Percentiles rank a stretch among this genome's conserved stretches.
Evolutionary conservation across 1,140 invertebrate species (phyloP).

Genomic region (Drosophila asahinai): DNA sequence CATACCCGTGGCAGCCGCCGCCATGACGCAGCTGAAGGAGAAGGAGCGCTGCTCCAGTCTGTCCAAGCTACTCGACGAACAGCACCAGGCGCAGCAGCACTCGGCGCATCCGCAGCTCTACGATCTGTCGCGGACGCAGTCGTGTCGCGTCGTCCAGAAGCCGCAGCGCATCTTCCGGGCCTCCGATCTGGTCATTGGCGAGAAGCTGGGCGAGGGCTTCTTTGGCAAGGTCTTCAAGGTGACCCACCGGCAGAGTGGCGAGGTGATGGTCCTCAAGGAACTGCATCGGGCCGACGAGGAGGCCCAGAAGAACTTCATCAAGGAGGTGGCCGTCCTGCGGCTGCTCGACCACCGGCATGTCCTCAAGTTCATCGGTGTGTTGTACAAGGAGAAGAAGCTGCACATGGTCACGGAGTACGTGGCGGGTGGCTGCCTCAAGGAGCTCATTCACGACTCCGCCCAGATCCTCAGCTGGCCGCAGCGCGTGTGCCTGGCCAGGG

Average conservation of each 20-base stretch:
- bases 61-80: constrained; percentile 92
- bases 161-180: constrained; percentile 94
- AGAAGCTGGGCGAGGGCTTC: constrained; percentile 96
- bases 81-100: constrained; percentile 73
- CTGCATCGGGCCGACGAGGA: constrained; percentile 97
- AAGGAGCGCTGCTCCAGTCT: constrained; percentile 94
- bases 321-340: constrained; percentile 96
- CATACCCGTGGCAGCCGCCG: constrained; percentile 10
- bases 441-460: constrained; percentile 88
- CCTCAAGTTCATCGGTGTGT: constrained; percentile 95
- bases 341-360: constrained; percentile 96
- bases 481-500: constrained; percentile 93
- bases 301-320: constrained; percentile 96
- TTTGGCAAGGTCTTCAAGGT: constrained; percentile 97
- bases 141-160: constrained; percentile 92
- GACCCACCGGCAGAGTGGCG: constrained; percentile 94
- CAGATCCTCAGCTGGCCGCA: constrained; percentile 91
- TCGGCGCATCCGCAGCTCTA: constrained; percentile 85
- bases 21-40: constrained; percentile 84
- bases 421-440: constrained; percentile 94
- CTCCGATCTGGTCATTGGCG: constrained; percentile 93
- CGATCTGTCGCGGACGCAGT: constrained; percentile 93
- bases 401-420: constrained; percentile 97
- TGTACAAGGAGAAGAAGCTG: constrained; percentile 96
- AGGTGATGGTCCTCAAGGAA: constrained; percentile 98